Evolutionary conservation across 2,888 invertebrate genomes (phyloP), one percentile per base, ranked within the genome.

Genomic region (Neoitamus cyanurus): DNA sequence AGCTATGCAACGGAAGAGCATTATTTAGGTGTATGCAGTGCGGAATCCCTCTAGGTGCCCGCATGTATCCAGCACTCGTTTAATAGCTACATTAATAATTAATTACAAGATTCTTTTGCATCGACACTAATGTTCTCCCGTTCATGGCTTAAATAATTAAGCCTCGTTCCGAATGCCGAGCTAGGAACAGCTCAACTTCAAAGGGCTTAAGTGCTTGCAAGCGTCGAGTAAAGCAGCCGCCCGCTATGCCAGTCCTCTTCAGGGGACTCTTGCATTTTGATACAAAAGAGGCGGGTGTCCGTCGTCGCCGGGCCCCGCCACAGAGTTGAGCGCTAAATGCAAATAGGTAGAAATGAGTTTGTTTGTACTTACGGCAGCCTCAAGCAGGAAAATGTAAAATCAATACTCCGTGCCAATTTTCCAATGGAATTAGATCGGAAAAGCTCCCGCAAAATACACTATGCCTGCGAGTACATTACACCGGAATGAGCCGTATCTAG

Each of bases 371-470:
- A 77, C 77, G 20, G 46, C 15, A 77, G 28, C 28, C 37, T 31
- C 70, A 70, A 28, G 77, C 28, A 31, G 37, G 75, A 77, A 77
- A 77, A 77, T 77, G 77, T 77, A 77, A 77, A 77, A 77, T 77
- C 77, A 13, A 77, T 77, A 77, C 77, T 77, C 36, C 77, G 46
- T 77, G 42, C 77, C 77, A 77, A 77, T 77, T 77, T 46, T 25
- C 77, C 42, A 77, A 46, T 77, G 77, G 77, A 77, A 42, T 77
- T 46, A 73, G 73, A 36, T 36, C 42, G 42, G 20, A 30, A 77
- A 77, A 77, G 77, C 77, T 77, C 42, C n/a, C 42, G 46, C 37
- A 77, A 37, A 42, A 42, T 5, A 42, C 77, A 77, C 77, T 77
- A 42, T 20, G 2, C 25, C 5, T 37, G 25, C 42, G 42, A 77